These are phyloP conservation scores for Girardinus metallicus DNA, from an alignment of 2,797 vertebrate species.

Conservation along the genomic window DNA sequence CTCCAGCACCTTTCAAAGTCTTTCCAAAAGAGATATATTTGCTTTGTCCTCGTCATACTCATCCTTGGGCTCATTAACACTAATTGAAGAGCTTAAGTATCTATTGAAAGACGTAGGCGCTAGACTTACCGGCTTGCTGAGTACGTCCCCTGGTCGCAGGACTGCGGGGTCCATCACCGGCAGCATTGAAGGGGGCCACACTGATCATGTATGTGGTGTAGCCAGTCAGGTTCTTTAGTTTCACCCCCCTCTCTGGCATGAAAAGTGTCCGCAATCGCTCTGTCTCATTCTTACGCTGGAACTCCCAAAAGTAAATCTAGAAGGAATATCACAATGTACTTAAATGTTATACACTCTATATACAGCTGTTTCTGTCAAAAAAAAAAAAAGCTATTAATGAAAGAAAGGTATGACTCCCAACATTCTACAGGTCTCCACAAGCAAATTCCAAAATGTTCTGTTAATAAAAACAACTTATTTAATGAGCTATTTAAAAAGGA, in stretches of 20 bases:
- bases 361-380: neutral
- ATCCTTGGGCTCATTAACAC: neutral
- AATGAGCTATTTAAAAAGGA: neutral
- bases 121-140: conserved; percentile 90
- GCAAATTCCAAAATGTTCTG: neutral
- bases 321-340: conserved; percentile 18
- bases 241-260: conserved; percentile 90
- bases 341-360: conserved; percentile 16
- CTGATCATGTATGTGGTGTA: conserved; percentile 97
- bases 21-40: conserved; percentile 19
- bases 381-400: neutral
- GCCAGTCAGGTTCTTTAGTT: conserved; percentile 94
- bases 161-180: conserved; percentile 92
- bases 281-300: conserved; percentile 86
- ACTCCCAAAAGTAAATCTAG: conserved; percentile 96
- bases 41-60: conserved; percentile 14
- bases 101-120: neutral
- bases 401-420: neutral
- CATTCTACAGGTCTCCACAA: neutral
- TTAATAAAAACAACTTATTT: neutral
- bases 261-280: conserved; percentile 89
- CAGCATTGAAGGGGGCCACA: conserved; percentile 91
- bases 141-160: conserved; percentile 85
- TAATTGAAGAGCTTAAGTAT: neutral
- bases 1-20: conserved; percentile 16